phyloP scores from a whole-genome alignment of 2,797 vertebrate genomes.

The Mormyrops boulengeri region DNA sequence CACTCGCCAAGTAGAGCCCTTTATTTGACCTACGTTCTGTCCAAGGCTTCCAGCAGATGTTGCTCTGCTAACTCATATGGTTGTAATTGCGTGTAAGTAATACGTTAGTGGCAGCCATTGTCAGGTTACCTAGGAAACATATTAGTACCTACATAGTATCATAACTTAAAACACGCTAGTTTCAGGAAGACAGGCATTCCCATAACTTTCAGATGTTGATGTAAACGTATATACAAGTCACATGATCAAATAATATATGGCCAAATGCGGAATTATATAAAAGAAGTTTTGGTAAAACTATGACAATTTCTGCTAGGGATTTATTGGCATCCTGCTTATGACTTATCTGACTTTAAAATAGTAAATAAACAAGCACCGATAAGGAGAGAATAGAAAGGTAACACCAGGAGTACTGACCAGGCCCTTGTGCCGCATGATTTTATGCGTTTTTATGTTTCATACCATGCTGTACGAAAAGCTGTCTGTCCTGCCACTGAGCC shows the following conservation, averaged over 20 bases:
- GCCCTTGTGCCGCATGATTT: not conserved
- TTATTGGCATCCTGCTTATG: not conserved
- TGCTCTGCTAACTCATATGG: not conserved
- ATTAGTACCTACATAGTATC: not conserved
- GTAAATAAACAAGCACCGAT: not conserved
- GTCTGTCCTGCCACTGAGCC: not conserved
- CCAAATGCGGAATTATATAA: not conserved
- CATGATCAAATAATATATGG: not conserved
- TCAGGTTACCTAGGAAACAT: constrained; percentile 3
- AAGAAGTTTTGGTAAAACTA: not conserved
- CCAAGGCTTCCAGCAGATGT: not conserved
- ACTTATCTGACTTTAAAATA: not conserved
- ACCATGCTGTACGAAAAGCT: not conserved
- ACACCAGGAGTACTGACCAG: not conserved
- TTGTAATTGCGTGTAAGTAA: constrained; percentile 1
- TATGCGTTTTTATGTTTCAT: not conserved
- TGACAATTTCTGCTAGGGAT: not conserved
- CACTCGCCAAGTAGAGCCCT: not conserved
- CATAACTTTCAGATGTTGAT: not conserved
- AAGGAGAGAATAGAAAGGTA: not conserved
- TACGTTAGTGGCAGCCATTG: not conserved
- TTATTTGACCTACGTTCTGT: not conserved
- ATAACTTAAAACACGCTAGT: not conserved
- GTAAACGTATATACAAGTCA: not conserved
- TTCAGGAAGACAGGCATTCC: not conserved